These are phyloP conservation scores for Crepidodera aurea DNA, from an alignment of 2,888 invertebrate genomes.

Conservation along the genomic window DNA sequence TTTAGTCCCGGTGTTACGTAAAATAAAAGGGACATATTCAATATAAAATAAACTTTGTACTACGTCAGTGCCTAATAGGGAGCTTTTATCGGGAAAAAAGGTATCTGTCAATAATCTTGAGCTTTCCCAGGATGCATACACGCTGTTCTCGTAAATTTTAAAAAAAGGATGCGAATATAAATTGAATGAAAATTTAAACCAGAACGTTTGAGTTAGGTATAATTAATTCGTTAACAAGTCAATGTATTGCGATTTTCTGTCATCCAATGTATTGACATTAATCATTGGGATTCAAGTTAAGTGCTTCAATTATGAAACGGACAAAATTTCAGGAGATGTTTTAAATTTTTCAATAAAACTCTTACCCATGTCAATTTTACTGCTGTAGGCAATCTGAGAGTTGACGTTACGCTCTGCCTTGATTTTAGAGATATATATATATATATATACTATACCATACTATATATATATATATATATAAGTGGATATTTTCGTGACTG, in stretches of 20 bases:
- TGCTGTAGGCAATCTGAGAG: no score
- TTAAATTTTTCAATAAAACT: no score
- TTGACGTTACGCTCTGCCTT: no score
- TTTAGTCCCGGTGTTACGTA: no score
- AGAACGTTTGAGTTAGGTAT: constrained; percentile 7
- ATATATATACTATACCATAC: no score
- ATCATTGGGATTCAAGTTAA: neutral
- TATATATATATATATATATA: no score
- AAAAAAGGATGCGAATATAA: constrained; percentile 8
- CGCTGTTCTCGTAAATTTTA: constrained; percentile 6
- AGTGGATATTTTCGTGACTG: no score
- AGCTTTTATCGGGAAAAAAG: constrained; percentile 7
- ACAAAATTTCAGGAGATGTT: no score
- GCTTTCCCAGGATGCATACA: neutral
- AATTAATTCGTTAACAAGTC: constrained; percentile 8
- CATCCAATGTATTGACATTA: neutral
- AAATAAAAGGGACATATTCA: neutral
- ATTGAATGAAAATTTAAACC: constrained; percentile 1
- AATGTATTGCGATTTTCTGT: neutral
- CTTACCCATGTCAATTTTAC: no score
- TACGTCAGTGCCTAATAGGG: neutral
- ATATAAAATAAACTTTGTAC: constrained; percentile 8
- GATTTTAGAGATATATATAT: no score
- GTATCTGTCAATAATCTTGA: constrained; percentile 11
- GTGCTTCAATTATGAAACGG: neutral